Base-by-base conservation (phyloP, 53 echinoderm and acorn worm species). In the Hippasteria phrygiana region DNA sequence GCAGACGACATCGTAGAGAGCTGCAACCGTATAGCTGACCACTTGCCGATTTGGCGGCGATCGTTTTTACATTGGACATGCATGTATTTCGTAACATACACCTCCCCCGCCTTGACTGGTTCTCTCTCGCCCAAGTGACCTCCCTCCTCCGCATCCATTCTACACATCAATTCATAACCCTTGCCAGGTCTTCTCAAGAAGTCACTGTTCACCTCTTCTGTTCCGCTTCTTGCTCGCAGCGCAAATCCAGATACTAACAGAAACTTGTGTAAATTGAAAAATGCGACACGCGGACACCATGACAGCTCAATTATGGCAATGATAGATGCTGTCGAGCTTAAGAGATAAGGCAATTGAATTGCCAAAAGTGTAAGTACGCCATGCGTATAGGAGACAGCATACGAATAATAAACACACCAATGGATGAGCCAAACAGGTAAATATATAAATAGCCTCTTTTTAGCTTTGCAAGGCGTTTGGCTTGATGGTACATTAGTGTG, bases 261-360 rank as follows among this genome's bases (percentile, higher is more conserved):
- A 11, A 70, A 85, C 35, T 70, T 69, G 85, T 70, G 71, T 48
- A 84, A 84, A 84, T 84, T 67, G n/a, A 84, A 84, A 69, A 84
- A 0, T 46, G 13, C 48, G 84, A 84, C 84, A 84, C 17, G 84
- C 84, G 26, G 12, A n/a, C 50, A 1, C 29, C 6, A 22, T 84
- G 85, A 85, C 85, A 71, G 70, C 85, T 85, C 85, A 85, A 85
- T 85, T 67, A 83, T 43, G 46, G 18, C 64, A 71, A 71, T 69
- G 70, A 85, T 45, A 50, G 69, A 71, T 71, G 71, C 64, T 47
- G 85, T 55, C 39, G 70, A 43, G 82, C 82, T 64, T 43, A 64
- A 82, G 66, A 82, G 39, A 40, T 12, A 64, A 31, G 42, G 45
- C 82, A 64, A 32, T 32, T 43, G 45, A 82, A 82, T 82, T 66